A percentile compares a stretch with the other conserved stretches of the same genome.
phyloP scores from a whole-genome alignment of 2,113 vertebrate species.

The Ophiodon elongatus region DNA sequence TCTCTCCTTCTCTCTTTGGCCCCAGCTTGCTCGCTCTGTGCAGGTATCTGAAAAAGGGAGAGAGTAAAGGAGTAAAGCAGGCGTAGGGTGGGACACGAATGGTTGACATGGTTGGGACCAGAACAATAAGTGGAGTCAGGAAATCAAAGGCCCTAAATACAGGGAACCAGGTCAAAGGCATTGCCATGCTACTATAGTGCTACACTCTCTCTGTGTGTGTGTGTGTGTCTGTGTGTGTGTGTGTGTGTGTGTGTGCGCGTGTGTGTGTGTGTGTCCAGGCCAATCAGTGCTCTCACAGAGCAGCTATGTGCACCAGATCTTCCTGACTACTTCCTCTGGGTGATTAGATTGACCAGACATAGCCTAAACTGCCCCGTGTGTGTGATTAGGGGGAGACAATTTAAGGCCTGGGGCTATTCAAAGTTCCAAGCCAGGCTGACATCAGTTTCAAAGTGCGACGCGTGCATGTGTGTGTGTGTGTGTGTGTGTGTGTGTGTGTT shows the following conservation, averaged over 20 bases:
- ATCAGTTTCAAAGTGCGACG: constrained; percentile 60
- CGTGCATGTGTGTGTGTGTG: constrained; percentile 15
- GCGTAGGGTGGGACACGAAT: constrained; percentile 86
- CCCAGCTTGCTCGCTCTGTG: constrained; percentile 58
- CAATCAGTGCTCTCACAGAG: constrained; percentile 41
- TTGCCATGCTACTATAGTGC: constrained; percentile 10
- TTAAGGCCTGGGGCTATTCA: constrained; percentile 50
- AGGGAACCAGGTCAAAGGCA: constrained; percentile 72
- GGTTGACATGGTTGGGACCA: constrained; percentile 79
- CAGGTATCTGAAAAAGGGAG: constrained; percentile 84
- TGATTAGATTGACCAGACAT: constrained; percentile 58
- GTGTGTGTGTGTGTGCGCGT: constrained; percentile 39
- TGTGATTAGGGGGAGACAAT: constrained; percentile 40
- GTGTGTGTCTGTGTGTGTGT: constrained; percentile 32
- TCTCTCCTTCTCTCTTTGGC: constrained; percentile 42
- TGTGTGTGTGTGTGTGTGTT: constrained; percentile 22
- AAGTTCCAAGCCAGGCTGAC: constrained; percentile 49
- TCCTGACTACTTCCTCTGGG: constrained; percentile 52
- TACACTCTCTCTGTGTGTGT: neutral
- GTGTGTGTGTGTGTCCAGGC: constrained; percentile 32
- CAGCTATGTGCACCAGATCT: constrained; percentile 41
- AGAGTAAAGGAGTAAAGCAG: constrained; percentile 72
- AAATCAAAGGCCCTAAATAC: constrained; percentile 87
- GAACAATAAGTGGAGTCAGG: constrained; percentile 88
- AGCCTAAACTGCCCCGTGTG: constrained; percentile 26